These are phyloP conservation scores for Chromobotia macracanthus DNA, from an alignment of 2,797 vertebrate species.

Conservation along the genomic window DNA sequence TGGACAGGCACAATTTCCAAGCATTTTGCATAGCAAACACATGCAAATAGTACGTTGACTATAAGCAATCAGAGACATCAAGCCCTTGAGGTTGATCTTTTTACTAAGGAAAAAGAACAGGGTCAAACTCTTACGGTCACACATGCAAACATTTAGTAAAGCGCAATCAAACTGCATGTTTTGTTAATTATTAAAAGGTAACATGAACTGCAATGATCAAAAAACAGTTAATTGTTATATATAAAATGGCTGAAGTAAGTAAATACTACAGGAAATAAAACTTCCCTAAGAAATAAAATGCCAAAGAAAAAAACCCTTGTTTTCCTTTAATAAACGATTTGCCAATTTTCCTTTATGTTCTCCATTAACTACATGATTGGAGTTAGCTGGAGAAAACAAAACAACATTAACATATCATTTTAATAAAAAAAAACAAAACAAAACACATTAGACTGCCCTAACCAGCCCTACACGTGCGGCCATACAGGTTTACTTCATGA, in stretches of 20 bases:
- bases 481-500: background rate
- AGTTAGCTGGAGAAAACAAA: background rate
- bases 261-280: too few relatives aligned
- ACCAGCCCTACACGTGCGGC: background rate
- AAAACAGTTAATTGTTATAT: too few relatives aligned
- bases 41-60: conserved; percentile 1
- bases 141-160: background rate
- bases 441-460: background rate
- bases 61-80: background rate
- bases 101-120: background rate
- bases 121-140: background rate
- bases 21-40: background rate
- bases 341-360: background rate
- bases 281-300: too few relatives aligned
- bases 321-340: too few relatives aligned
- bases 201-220: too few relatives aligned
- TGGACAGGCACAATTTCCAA: background rate
- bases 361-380: too few relatives aligned
- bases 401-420: background rate
- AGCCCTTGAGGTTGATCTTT: background rate
- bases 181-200: background rate
- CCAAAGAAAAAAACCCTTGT: too few relatives aligned
- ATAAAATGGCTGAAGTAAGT: too few relatives aligned
- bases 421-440: too few relatives aligned
- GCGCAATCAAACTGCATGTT: background rate